Conservation (phyloP, 92 coral and sea anemone species). For the Micromussa lordhowensis region DNA sequence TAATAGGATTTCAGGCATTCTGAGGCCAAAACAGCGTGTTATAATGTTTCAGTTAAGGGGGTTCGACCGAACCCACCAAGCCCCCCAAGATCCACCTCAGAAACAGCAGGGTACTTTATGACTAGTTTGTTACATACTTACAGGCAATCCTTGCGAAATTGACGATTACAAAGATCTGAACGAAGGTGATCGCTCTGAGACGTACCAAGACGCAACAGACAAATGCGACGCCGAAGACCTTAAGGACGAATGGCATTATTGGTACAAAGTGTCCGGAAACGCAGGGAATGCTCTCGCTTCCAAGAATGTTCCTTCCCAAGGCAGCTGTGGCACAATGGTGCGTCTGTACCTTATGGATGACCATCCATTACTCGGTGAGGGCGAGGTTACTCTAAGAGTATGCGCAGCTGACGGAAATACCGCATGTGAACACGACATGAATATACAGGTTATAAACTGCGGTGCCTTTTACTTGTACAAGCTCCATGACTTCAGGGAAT, state of each 20-base stretch:
- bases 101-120: background rate
- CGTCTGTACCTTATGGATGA: background rate
- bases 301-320: background rate
- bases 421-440: background rate
- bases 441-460: slow-evolving; percentile 12
- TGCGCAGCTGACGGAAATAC: background rate
- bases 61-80: too few species aligned
- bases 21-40: too few species aligned
- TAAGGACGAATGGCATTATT: background rate
- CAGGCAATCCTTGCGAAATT: background rate
- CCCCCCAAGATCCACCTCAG: too few species aligned
- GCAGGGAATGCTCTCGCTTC: slow-evolving; percentile 24
- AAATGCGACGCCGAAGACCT: background rate
- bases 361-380: background rate
- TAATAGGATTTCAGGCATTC: too few species aligned
- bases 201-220: background rate
- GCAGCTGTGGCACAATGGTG: background rate
- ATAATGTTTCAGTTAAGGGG: too few species aligned
- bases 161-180: background rate
- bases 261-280: slow-evolving; percentile 25
- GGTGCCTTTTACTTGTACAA: slow-evolving; percentile 29
- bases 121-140: background rate
- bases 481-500: background rate
- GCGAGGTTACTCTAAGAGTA: background rate
- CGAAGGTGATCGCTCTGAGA: slow-evolving; percentile 8